phyloP scores from a whole-genome alignment of 1,140 invertebrate species.

The Drosophila ercepeae region DNA sequence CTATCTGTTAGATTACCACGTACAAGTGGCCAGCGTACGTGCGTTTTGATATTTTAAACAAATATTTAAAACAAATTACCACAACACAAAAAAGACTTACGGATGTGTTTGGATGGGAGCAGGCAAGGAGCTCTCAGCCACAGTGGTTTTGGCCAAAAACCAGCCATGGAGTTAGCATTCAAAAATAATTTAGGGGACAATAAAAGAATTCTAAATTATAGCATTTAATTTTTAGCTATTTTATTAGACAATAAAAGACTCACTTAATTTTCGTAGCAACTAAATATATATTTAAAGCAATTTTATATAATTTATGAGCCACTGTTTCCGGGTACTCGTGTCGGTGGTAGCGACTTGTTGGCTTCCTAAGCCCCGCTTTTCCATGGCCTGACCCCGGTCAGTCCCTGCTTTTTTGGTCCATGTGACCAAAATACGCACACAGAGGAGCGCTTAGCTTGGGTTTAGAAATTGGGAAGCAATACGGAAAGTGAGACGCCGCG shows the following conservation, averaged over 20 bases:
- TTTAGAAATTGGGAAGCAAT: constrained; percentile 63
- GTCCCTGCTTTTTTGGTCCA: constrained; percentile 51
- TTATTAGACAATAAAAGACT: neutral
- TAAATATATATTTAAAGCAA: neutral
- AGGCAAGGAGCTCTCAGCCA: constrained; percentile 28
- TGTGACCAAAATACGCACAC: constrained; percentile 67
- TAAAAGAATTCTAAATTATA: too few species aligned
- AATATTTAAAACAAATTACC: constrained; percentile 81
- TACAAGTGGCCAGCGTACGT: constrained; percentile 66
- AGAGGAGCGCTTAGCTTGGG: constrained; percentile 53
- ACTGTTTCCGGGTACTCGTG: constrained; percentile 46
- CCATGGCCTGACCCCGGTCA: constrained; percentile 1
- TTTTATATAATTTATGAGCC: constrained; percentile 5
- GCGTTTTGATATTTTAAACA: constrained; percentile 79
- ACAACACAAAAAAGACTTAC: constrained; percentile 69
- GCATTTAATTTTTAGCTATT: too few species aligned
- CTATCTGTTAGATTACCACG: constrained; percentile 78
- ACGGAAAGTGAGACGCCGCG: constrained; percentile 46
- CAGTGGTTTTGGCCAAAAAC: constrained; percentile 47
- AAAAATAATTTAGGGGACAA: too few species aligned
- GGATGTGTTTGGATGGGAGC: constrained; percentile 44
- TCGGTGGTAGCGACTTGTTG: constrained; percentile 62
- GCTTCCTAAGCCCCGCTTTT: constrained; percentile 32
- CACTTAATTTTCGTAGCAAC: neutral
- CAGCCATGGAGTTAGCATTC: too few species aligned